Evolutionary conservation across 1,140 invertebrate genomes (phyloP), one percentile per base, ranked within the genome.

Genomic region (Helicorthomorpha holstii): DNA sequence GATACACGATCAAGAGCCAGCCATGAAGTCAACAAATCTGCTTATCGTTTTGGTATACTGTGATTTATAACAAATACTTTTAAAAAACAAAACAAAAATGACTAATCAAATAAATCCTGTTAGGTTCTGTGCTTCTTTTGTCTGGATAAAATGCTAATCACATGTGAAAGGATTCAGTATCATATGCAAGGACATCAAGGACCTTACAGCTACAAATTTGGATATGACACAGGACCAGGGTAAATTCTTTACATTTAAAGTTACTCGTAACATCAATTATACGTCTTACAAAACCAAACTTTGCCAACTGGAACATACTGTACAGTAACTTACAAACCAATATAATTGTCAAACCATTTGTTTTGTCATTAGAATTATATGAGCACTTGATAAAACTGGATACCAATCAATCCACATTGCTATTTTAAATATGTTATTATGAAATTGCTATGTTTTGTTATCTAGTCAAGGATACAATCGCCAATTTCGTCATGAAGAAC

Each of bases 191-290:
- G 84, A 34, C 81, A 85, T 64, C 75, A 80, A 49, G 85, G 85
- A 41, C 85, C 85, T 1, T 73, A 83, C 57, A 84, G 81, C 46
- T 91, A 89, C 64, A 79, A 85, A 64, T 89, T 86, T 67, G 85
- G 85, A 54, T 89, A 77, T 64, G 84, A 89, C 61, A 89, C 85
- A 27, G 86, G 85, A 55, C 78, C 80, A 67, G 83, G 83, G 84
- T 86, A 72, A 77, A 67, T 63, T 27, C 23, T 21, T 22, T 22
- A 22, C n/a, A n/a, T n/a, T n/a, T n/a, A n/a, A n/a, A n/a, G n/a
- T 45, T 22, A 4, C 43, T 19, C 19, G 22, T 45, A 22, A 45
- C 21, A 48, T 22, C 21, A 10, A 48, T 22, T 22, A 16, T 10
- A 24, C 21, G 22, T 10, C 10, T 7, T 10, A 3, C 26, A 48